Evolutionary conservation across 2,888 invertebrate genomes (phyloP), one percentile per base, ranked within the genome.

Genomic region (Dryomyza anilis): DNA sequence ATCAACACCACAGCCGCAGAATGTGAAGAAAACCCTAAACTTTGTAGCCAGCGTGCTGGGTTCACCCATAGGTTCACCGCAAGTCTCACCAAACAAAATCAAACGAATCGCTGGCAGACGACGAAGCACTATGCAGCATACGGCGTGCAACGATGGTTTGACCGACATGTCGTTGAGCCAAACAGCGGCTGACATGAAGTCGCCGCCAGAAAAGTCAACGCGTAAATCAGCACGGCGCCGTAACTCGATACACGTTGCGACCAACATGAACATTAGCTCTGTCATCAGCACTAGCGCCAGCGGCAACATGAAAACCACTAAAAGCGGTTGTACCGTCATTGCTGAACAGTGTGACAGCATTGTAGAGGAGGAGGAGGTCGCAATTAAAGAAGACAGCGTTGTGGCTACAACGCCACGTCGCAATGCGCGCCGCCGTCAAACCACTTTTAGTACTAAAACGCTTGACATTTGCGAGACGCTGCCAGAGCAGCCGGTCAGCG

Each of bases 171-270:
- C 58, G 1, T 30, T 53, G n/a, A 36, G 43, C 10, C 52, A 27
- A 50, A 25, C 25, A n/a, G 29, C 46, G 3, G n/a, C 6, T 27
- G 6, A n/a, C n/a, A n/a, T n/a, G n/a, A 56, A 27, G 29, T 50
- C 10, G 55, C 63, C 45, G 50, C 62, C 16, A 67, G 50, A 52
- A 45, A 19, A 50, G 45, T 55, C 59, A 43, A n/a, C 33, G 1
- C 2, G 19, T 25, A 50, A 50, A 27, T 67, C 70, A 8, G 64
- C 69, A 12, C 70, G 72, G 23, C 74, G 78, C 27, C 72, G 76
- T 45, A 76, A 69, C 57, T 76, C 74, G 4, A 61, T 73, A 63
- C 67, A 72, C 36, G 48, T 66, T 12, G 19, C 58, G 14, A 56
- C 63, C 25, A 63, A 66, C 29, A 70, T 68, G 63, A 63, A 55